These are phyloP conservation scores for Helarctos malayanus DNA, from an alignment of 2,797 vertebrate genomes.

Conservation along the genomic window DNA sequence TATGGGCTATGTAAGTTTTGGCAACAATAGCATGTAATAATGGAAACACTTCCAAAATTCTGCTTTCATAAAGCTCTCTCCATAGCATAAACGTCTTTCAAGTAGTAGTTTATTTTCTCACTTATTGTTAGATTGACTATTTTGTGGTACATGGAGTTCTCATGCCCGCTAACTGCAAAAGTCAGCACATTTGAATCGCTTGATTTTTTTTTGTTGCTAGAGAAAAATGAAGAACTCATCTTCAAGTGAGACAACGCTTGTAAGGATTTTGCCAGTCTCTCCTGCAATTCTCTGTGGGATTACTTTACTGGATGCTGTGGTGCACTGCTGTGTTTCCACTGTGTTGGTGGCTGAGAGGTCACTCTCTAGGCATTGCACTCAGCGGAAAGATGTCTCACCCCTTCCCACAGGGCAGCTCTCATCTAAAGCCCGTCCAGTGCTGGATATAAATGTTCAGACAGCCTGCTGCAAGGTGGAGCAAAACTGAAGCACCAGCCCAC, in stretches of 20 bases:
- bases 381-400: not conserved
- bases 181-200: not conserved
- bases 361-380: not conserved
- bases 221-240: not conserved
- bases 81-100: not conserved
- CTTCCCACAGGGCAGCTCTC: not conserved
- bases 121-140: not conserved
- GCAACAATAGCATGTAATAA: not conserved
- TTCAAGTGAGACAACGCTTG: not conserved
- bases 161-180: not conserved
- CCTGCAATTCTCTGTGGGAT: not conserved
- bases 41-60: not conserved
- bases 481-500: not conserved
- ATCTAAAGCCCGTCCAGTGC: not conserved
- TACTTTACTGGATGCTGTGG: no score
- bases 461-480: not conserved
- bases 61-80: not conserved
- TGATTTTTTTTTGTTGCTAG: not conserved
- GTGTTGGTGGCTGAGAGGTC: not conserved
- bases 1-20: not conserved
- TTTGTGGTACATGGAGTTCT: not conserved
- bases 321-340: not conserved
- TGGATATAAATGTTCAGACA: not conserved
- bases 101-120: not conserved
- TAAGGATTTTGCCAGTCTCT: not conserved